Conservation (phyloP, 1,140 invertebrate genomes). For the Ips nitidus region DNA sequence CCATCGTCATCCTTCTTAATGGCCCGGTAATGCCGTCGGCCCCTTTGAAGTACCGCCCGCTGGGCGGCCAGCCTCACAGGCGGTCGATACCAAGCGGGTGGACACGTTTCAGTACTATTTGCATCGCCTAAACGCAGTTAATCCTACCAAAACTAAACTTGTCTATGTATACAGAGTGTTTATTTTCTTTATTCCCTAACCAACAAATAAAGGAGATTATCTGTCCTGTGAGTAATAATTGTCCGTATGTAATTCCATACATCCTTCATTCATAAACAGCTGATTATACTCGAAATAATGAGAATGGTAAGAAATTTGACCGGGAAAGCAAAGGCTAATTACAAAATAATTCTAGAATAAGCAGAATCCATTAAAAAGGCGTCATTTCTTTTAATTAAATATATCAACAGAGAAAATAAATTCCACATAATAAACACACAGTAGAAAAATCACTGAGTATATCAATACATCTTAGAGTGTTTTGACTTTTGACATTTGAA, state of each 20-base stretch:
- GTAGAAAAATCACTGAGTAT: no score
- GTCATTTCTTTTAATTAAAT: no score
- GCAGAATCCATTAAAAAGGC: no score
- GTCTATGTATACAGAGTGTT: background rate
- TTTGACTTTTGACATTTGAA: no score
- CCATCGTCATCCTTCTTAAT: slow-evolving; percentile 28
- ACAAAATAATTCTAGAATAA: no score
- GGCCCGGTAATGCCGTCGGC: slow-evolving; percentile 28
- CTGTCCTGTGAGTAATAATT: background rate
- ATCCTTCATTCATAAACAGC: background rate
- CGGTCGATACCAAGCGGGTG: slow-evolving; percentile 4
- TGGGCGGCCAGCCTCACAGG: slow-evolving; percentile 13
- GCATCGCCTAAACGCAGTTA: background rate
- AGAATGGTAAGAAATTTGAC: no score
- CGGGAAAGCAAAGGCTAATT: no score
- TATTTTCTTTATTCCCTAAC: background rate
- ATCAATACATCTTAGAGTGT: no score
- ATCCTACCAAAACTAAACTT: background rate
- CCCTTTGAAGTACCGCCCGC: slow-evolving; percentile 22
- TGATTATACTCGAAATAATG: no score
- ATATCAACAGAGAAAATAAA: no score
- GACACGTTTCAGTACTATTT: slow-evolving; percentile 7
- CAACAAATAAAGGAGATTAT: background rate
- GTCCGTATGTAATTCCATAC: slow-evolving; percentile 1
- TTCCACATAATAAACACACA: no score